These are phyloP conservation scores for Sipha maydis DNA, from an alignment of 2,888 invertebrate genomes.

Conservation along the genomic window DNA sequence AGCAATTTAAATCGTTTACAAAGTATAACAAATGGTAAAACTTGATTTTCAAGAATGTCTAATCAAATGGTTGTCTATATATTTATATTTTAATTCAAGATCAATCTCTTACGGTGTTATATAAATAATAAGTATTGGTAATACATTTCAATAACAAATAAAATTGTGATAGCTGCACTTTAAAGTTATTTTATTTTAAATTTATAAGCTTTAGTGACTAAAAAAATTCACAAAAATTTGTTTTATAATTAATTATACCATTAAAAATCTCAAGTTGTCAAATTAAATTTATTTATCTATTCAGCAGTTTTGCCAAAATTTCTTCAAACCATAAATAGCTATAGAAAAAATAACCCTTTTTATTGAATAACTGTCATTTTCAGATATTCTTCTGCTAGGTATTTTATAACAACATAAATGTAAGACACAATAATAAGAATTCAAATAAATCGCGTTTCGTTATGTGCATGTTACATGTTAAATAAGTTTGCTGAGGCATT, in stretches of 20 bases:
- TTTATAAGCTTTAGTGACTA: not conserved
- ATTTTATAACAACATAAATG: conserved; percentile 7
- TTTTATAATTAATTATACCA: not conserved
- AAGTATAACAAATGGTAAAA: not conserved
- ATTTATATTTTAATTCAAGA: not conserved
- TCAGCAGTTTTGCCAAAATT: conserved; percentile 24
- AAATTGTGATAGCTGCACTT: not conserved
- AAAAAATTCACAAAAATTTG: not conserved
- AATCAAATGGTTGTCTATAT: not conserved
- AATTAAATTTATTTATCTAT: conserved; percentile 14
- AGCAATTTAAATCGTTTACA: not conserved
- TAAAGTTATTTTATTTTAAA: not conserved
- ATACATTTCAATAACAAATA: not conserved
- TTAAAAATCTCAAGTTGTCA: conserved; percentile 2
- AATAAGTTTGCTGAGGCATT: not conserved
- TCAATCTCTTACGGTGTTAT: not conserved
- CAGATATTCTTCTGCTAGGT: not conserved
- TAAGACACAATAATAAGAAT: not conserved
- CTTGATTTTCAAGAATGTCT: not conserved
- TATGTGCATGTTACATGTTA: not conserved
- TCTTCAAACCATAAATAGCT: conserved; percentile 33
- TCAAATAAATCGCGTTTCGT: not conserved
- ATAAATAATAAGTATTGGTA: too few species aligned
- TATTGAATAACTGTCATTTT: conserved; percentile 20
- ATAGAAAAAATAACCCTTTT: conserved; percentile 15